Percentiles rank a stretch among this genome's conserved stretches.
These are phyloP conservation scores for Pantherophis guttatus DNA, from an alignment of 2,113 vertebrate species.

Conservation along the genomic window DNA sequence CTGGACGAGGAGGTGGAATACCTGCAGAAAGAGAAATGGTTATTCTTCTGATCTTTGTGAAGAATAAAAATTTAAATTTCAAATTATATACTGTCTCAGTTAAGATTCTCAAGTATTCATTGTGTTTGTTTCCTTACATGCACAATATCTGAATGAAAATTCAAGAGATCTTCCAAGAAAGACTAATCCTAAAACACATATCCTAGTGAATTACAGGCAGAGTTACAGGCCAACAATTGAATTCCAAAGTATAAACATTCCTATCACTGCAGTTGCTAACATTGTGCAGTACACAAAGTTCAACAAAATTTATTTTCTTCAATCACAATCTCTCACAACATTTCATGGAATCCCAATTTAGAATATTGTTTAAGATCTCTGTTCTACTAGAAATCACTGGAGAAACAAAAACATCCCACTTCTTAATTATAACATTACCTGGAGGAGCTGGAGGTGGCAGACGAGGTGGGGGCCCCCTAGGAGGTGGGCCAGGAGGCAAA, in stretches of 20 bases:
- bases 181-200: neutral
- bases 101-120: neutral
- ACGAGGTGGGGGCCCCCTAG: conserved; percentile 91
- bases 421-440: conserved; percentile 69
- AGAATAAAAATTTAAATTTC: neutral
- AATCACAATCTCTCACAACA: neutral
- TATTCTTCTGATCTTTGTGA: neutral
- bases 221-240: neutral
- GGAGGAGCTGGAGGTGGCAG: conserved; percentile 92
- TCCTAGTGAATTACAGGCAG: neutral
- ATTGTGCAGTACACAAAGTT: neutral
- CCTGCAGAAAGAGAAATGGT: conserved; percentile 67
- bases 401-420: neutral
- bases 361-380: neutral
- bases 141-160: neutral
- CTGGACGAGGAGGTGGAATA: conserved; percentile 92
- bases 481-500: conserved; percentile 92
- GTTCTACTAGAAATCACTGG: neutral
- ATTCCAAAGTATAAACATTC: neutral
- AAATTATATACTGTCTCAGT: neutral
- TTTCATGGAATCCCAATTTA: neutral
- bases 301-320: neutral
- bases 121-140: neutral
- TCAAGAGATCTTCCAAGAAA: neutral
- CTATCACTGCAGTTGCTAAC: neutral